Evolutionary conservation across 2,113 vertebrate species (phyloP).

Genomic region (Hippocampus zosterae): DNA sequence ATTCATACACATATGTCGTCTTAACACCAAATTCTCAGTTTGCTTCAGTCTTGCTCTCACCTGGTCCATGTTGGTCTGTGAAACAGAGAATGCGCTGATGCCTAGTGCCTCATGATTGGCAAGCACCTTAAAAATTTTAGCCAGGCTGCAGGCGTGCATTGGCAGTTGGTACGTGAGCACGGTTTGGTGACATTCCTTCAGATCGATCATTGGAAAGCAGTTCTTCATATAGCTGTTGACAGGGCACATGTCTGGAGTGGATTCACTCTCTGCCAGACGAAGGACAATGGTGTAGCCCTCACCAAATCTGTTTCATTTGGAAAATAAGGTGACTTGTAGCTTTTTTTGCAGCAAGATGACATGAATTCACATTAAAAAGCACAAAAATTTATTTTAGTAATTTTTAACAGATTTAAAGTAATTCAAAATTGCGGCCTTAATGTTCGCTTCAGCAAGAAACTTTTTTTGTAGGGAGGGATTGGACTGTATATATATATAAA

Average conservation of each 20-base stretch:
- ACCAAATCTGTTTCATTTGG: conserved; percentile 74
- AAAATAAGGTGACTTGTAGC: background rate
- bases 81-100: conserved; percentile 83
- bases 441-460: no score
- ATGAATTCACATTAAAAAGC: no score
- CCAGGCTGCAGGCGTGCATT: conserved; percentile 62
- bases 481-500: no score
- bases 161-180: conserved; percentile 83
- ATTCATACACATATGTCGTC: no score
- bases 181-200: conserved; percentile 77
- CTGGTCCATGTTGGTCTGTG: conserved; percentile 88
- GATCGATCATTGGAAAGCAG: conserved; percentile 70
- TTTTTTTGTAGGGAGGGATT: no score
- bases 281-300: conserved; percentile 84
- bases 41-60: conserved; percentile 52
- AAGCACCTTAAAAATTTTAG: conserved; percentile 72
- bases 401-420: no score
- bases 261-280: conserved; percentile 40
- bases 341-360: background rate
- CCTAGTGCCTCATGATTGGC: conserved; percentile 64
- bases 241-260: background rate
- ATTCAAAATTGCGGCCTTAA: no score
- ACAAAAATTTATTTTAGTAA: no score
- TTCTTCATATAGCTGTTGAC: conserved; percentile 63
- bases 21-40: no score